Conservation (phyloP, 92 coral and sea anemone genomes). For the Epizoanthus stellaris region DNA sequence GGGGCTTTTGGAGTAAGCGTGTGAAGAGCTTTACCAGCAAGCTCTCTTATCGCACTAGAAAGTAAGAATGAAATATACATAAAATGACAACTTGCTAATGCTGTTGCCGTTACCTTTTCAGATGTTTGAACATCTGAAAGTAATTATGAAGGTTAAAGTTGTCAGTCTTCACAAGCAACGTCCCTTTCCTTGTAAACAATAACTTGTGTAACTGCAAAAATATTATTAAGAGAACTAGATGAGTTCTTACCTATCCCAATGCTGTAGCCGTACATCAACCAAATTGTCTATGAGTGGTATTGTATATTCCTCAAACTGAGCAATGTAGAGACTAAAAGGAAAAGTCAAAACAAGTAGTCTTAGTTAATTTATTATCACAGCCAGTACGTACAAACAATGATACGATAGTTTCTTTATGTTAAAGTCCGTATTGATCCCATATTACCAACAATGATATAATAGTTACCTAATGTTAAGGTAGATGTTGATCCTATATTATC, state of each 20-base stretch:
- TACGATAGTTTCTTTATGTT: too few relatives aligned
- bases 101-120: neutral
- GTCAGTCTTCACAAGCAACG: neutral
- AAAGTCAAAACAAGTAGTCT: neutral
- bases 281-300: constrained; percentile 81
- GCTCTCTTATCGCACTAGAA: constrained; percentile 81
- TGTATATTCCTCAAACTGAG: constrained; percentile 89
- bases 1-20: constrained; percentile 84
- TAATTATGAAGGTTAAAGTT: neutral
- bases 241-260: constrained; percentile 92
- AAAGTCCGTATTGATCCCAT: too few relatives aligned
- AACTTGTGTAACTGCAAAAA: too few relatives aligned
- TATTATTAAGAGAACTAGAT: neutral
- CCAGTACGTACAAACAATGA: neutral
- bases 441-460: neutral
- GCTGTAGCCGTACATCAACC: constrained; percentile 80
- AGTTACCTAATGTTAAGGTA: too few relatives aligned
- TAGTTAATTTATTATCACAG: neutral
- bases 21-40: constrained; percentile 87
- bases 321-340: constrained; percentile 77
- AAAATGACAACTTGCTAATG: neutral
- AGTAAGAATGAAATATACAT: neutral
- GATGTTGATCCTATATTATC: too few relatives aligned
- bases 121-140: neutral
- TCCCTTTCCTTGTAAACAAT: neutral